Percentiles rank a stretch among this genome's conserved stretches.
phyloP scores from a whole-genome alignment of 2,113 vertebrate genomes.

The Hippocampus comes region DNA sequence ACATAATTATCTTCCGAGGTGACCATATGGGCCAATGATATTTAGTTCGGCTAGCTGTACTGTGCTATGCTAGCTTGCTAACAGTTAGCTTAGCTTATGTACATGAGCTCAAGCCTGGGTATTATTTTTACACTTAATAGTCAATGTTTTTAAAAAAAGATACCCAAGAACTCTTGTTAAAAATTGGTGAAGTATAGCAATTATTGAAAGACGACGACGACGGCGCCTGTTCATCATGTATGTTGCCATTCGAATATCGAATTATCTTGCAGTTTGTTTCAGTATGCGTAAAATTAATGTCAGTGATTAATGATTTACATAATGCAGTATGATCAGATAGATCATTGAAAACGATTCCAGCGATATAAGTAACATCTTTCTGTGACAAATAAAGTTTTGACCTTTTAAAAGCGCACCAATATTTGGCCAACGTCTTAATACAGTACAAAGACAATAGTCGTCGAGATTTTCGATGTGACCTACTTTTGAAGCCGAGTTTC shows the following conservation, averaged over 20 bases:
- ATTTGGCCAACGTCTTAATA: not conserved
- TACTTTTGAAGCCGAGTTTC: too few relatives aligned
- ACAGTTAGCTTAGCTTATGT: conserved; percentile 25
- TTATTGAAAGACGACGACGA: conserved; percentile 1
- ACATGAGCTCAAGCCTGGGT: not conserved
- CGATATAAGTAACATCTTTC: too few relatives aligned
- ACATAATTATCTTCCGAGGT: not conserved
- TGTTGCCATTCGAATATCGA: not conserved
- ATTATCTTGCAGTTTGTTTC: not conserved
- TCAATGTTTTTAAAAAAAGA: not conserved
- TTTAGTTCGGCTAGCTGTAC: conserved; percentile 14
- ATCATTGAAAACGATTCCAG: not conserved
- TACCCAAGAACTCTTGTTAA: too few relatives aligned
- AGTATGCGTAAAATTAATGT: not conserved
- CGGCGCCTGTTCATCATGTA: not conserved
- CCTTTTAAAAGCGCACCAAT: not conserved
- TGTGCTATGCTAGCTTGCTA: conserved; percentile 54
- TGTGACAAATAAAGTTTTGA: not conserved
- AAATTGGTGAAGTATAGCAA: not conserved
- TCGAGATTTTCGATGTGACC: not conserved
- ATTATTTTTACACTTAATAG: not conserved
- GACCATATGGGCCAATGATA: conserved; percentile 7
- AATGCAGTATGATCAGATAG: not conserved
- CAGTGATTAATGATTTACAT: not conserved
- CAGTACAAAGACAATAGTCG: not conserved